phyloP scores from a whole-genome alignment of 2,113 vertebrate species.

The Taurulus bubalis region DNA sequence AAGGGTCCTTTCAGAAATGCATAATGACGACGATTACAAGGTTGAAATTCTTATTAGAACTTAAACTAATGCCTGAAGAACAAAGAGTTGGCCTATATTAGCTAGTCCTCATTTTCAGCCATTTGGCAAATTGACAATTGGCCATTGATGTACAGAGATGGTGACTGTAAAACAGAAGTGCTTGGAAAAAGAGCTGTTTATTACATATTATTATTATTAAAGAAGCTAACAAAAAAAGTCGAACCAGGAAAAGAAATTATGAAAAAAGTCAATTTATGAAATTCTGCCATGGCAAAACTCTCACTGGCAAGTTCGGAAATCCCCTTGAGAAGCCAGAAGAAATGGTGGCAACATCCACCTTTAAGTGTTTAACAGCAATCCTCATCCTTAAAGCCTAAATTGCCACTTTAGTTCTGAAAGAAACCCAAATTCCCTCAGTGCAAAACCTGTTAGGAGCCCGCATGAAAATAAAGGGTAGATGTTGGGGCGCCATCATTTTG shows the following conservation, averaged over 20 bases:
- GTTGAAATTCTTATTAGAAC: not conserved
- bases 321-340: too few species aligned
- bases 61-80: too few species aligned
- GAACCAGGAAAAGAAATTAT: not conserved
- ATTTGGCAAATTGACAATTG: not conserved
- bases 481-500: too few species aligned
- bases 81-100: too few species aligned
- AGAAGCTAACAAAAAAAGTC: conserved; percentile 72
- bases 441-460: not conserved
- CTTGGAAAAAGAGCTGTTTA: conserved; percentile 37
- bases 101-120: not conserved
- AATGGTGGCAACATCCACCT: not conserved
- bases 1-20: not conserved
- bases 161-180: not conserved
- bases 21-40: not conserved
- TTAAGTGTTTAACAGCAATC: not conserved
- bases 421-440: not conserved
- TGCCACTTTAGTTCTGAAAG: not conserved
- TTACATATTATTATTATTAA: conserved; percentile 53
- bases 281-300: conserved; percentile 93
- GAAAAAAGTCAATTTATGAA: conserved; percentile 76
- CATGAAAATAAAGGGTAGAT: not conserved
- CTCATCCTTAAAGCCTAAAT: conserved; percentile 15
- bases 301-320: conserved; percentile 65
- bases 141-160: not conserved